These are phyloP conservation scores for Lycaena phlaeas DNA, from an alignment of 2,888 invertebrate genomes.

Conservation along the genomic window DNA sequence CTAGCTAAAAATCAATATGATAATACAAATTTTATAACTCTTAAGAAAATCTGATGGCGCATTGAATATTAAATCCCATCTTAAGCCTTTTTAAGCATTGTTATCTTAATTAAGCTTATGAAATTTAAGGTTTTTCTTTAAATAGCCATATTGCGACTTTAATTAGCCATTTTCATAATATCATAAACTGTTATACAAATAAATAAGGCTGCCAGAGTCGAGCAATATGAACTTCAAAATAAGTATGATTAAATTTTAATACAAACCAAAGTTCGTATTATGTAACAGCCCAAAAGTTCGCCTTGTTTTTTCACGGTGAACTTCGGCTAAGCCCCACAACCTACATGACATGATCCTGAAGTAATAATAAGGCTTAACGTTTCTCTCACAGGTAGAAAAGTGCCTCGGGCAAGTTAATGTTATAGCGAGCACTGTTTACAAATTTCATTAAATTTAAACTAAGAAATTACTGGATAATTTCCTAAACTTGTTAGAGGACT, in stretches of 20 bases:
- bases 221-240: too few species aligned
- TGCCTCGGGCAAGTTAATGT: background rate
- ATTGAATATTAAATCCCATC: too few species aligned
- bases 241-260: background rate
- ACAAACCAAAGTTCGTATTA: background rate
- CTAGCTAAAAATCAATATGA: too few species aligned
- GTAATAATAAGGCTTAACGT: background rate
- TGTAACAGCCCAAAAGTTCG: background rate
- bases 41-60: too few species aligned
- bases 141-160: too few species aligned
- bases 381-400: background rate
- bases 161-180: too few species aligned
- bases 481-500: slow-evolving; percentile 4
- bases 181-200: too few species aligned
- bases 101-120: background rate
- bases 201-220: too few species aligned
- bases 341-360: background rate
- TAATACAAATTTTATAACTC: too few species aligned
- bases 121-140: too few species aligned
- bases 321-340: background rate
- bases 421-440: background rate
- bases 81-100: too few species aligned
- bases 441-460: slow-evolving; percentile 10
- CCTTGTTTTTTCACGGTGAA: background rate
- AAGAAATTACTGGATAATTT: slow-evolving; percentile 6